These are phyloP conservation scores for Leptinotarsa rubiginosa DNA, from an alignment of 2,888 invertebrate genomes.

Conservation along the genomic window DNA sequence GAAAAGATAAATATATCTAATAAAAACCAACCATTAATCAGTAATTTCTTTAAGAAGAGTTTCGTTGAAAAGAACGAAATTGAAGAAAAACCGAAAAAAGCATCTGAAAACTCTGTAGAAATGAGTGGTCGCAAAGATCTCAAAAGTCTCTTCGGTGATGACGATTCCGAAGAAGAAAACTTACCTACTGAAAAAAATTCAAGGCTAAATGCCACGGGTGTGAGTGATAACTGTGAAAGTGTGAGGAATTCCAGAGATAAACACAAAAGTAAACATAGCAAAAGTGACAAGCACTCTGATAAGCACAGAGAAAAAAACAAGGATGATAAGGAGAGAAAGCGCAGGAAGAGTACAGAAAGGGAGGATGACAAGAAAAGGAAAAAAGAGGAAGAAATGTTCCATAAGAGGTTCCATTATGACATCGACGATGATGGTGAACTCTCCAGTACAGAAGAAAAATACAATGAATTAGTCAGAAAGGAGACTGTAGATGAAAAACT, in stretches of 20 bases:
- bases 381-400: conserved; percentile 33
- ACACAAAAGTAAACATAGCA: conserved; percentile 23
- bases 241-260: conserved; percentile 22
- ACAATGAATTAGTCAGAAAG: conserved; percentile 13
- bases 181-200: conserved; percentile 18
- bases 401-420: conserved; percentile 7
- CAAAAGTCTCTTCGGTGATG: conserved; percentile 70
- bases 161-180: conserved; percentile 67
- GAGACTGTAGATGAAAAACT: neutral
- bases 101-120: conserved; percentile 28
- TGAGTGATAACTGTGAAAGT: conserved; percentile 21
- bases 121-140: conserved; percentile 53
- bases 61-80: conserved; percentile 40
- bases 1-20: conserved; percentile 28
- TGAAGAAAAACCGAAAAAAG: conserved; percentile 36
- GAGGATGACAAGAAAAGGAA: conserved; percentile 39
- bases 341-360: conserved; percentile 34
- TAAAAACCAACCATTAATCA: conserved; percentile 40
- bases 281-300: conserved; percentile 24
- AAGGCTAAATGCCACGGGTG: conserved; percentile 1
- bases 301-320: conserved; percentile 23
- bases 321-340: conserved; percentile 32
- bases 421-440: conserved; percentile 15
- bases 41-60: conserved; percentile 39
- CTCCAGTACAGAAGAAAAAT: conserved; percentile 11